Evolutionary conservation across 1,140 invertebrate species (phyloP).

Genomic region (Goniozus legneri): DNA sequence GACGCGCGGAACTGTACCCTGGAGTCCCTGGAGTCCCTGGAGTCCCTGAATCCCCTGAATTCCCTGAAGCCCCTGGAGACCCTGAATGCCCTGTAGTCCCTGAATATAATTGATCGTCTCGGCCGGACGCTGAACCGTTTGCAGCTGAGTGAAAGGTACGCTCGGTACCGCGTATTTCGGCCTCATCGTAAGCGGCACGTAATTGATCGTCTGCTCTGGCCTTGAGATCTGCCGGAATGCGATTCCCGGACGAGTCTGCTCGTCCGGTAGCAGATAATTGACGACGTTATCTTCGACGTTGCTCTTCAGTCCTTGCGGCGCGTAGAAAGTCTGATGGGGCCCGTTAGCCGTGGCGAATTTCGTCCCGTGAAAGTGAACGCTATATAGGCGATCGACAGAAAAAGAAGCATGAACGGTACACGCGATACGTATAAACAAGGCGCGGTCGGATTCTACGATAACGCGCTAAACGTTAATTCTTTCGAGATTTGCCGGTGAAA

Average conservation of each 20-base stretch:
- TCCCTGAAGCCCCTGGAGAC: slow-evolving; percentile 5
- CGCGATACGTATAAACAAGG: neutral
- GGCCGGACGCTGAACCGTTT: slow-evolving; percentile 22
- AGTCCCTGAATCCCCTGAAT: neutral
- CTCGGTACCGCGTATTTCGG: slow-evolving; percentile 18
- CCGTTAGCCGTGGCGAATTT: neutral
- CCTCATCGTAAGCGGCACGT: slow-evolving; percentile 16
- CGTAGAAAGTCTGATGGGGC: neutral
- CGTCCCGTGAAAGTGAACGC: neutral
- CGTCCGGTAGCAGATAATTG: neutral
- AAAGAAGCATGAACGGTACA: neutral
- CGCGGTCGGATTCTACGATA: neutral
- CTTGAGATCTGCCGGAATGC: slow-evolving; percentile 21
- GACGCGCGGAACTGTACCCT: neutral
- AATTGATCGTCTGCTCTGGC: slow-evolving; percentile 23
- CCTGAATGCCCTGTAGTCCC: slow-evolving; percentile 8
- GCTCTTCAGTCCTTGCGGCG: slow-evolving; percentile 1
- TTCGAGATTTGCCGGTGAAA: neutral
- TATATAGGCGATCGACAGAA: neutral
- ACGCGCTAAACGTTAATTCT: neutral
- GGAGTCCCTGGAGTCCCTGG: slow-evolving; percentile 6
- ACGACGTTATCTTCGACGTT: neutral
- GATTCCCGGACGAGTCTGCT: slow-evolving; percentile 2
- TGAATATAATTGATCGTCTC: slow-evolving; percentile 16
- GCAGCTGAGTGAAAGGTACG: slow-evolving; percentile 13